Evolutionary conservation across 2,888 invertebrate species (phyloP).

Genomic region (Metacarcinus magister): DNA sequence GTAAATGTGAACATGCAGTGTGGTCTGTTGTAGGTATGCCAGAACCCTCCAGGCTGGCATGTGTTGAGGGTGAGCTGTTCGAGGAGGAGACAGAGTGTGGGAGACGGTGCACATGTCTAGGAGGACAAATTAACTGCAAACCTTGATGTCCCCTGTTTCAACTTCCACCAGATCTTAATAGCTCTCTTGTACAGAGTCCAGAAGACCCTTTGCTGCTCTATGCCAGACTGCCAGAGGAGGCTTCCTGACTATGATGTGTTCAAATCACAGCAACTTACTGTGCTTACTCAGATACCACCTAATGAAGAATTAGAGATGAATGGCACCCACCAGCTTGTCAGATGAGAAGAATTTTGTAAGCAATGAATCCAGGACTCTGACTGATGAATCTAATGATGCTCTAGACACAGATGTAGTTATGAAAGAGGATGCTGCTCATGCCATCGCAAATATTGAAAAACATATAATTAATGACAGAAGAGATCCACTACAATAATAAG

Average conservation of each 20-base stretch:
- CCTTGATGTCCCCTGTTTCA: slow-evolving; percentile 69
- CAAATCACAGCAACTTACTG: background rate
- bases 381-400: background rate
- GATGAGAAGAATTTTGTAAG: slow-evolving; percentile 14
- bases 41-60: slow-evolving; percentile 44
- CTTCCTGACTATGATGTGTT: slow-evolving; percentile 3
- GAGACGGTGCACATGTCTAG: slow-evolving; percentile 60
- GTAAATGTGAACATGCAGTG: slow-evolving; percentile 46
- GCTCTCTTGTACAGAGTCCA: slow-evolving; percentile 61
- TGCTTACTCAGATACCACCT: background rate
- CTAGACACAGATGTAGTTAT: background rate
- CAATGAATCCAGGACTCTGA: background rate
- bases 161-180: slow-evolving; percentile 33
- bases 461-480: background rate
- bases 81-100: slow-evolving; percentile 69
- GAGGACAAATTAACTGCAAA: slow-evolving; percentile 59
- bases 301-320: background rate
- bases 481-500: background rate
- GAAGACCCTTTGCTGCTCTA: slow-evolving; percentile 67
- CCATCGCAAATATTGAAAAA: background rate
- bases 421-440: background rate
- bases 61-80: slow-evolving; percentile 64
- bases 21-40: slow-evolving; percentile 71
- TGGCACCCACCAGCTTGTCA: background rate
- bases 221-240: slow-evolving; percentile 61